Conservation (phyloP, 2,888 invertebrate species). For the Anagyrus pseudococci region DNA sequence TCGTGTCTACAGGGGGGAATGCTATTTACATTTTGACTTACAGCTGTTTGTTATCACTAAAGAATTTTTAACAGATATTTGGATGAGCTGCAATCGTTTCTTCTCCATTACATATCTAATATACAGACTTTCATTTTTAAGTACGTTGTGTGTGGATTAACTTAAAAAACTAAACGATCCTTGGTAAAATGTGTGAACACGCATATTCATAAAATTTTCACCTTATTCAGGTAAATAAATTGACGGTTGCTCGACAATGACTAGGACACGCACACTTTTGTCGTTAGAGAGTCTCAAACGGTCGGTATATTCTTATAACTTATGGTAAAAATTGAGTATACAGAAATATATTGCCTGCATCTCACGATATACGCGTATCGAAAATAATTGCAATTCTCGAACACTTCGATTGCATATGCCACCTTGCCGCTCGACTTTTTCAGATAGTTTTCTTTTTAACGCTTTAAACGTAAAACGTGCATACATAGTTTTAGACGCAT, state of each 20-base stretch:
- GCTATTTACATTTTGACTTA: constrained; percentile 49
- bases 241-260: constrained; percentile 39
- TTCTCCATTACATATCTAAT: no score
- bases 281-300: background rate
- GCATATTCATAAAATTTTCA: no score
- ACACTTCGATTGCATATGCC: constrained; percentile 27
- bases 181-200: no score
- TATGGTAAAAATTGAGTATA: constrained; percentile 11
- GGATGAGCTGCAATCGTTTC: no score
- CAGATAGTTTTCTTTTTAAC: background rate
- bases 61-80: no score
- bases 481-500: background rate
- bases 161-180: no score
- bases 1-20: no score
- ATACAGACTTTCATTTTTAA: no score
- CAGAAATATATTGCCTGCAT: constrained; percentile 27
- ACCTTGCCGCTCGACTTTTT: constrained; percentile 12
- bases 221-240: no score
- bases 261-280: constrained; percentile 42
- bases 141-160: no score
- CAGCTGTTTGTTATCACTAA: background rate
- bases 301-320: background rate
- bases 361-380: constrained; percentile 14
- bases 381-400: background rate
- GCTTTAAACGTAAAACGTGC: background rate